These are phyloP conservation scores for Coregonus clupeaformis DNA, from an alignment of 2,113 vertebrate genomes.

Conservation along the genomic window DNA sequence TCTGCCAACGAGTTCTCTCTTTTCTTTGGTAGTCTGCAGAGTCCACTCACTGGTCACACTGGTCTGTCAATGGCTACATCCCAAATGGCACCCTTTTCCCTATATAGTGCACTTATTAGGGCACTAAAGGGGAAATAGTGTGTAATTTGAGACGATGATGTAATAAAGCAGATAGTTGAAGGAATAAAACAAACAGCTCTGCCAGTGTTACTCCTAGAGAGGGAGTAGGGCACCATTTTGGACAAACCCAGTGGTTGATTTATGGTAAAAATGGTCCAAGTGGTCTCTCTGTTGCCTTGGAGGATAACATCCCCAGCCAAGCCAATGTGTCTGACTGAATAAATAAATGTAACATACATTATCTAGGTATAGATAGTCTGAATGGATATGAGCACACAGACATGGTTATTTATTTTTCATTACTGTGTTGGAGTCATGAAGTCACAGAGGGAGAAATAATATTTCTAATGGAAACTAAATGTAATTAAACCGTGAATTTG, in stretches of 20 bases:
- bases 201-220: too few species aligned
- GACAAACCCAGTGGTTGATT: too few species aligned
- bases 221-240: too few species aligned
- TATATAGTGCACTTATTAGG: too few species aligned
- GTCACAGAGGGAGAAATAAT: slow-evolving; percentile 61
- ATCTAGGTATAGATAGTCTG: not conserved
- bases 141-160: too few species aligned
- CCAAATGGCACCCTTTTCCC: too few species aligned
- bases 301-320: too few species aligned
- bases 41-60: not conserved
- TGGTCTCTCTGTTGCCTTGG: too few species aligned
- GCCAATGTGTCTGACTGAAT: not conserved
- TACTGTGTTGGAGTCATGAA: slow-evolving; percentile 51
- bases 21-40: slow-evolving; percentile 2
- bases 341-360: not conserved
- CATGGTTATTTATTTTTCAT: slow-evolving; percentile 62
- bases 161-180: too few species aligned
- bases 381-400: slow-evolving; percentile 11
- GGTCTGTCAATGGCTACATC: not conserved
- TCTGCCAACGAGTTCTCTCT: slow-evolving; percentile 1
- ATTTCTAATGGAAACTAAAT: slow-evolving; percentile 68
- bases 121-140: too few species aligned
- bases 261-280: too few species aligned
- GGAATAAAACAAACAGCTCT: too few species aligned
- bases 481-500: slow-evolving; percentile 67